Base-by-base conservation (phyloP, 1,140 invertebrate genomes). In the Anoplolepis gracilipes region DNA sequence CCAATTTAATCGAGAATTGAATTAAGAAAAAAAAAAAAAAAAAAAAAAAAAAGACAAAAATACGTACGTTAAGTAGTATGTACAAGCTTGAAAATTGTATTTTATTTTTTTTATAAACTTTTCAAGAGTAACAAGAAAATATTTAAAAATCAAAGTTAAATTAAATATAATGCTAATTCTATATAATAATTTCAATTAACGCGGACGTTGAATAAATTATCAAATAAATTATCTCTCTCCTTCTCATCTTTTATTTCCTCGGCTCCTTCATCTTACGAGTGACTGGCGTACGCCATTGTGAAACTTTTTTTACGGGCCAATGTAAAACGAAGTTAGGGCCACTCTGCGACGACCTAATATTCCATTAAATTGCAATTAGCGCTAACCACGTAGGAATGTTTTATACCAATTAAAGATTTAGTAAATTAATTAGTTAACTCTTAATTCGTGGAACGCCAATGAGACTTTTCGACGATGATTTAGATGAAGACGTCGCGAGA, bases 391-490 rank as follows among this genome's bases (percentile, higher is more conserved):
- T 53, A 69, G 88, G 88, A 82, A 59, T 33, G 67, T 57, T 82
- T 59, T 42, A 46, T 39, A 77, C 69, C 76, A 91, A 90, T 92
- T 88, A 92, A 72, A 57, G 59, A n/a, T 89, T 91, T 93, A 93
- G 92, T 93, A 90, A 93, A 93, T 92, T 91, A 93, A 78, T 65
- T 72, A 67, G 42, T 22, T 53, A 16, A 42, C 33, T 69, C 57
- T 65, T 84, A 91, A 88, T 85, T 85, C 88, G 73, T 61, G 22
- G 76, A 87, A 88, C 69, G 79, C 61, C 57, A 73, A 88, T 87
- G 75, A 78, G 87, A 88, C 62, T 88, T 90, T 90, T 88, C n/a
- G 84, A 36, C 62, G 72, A 78, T 93, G 92, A 94, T 94, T 93
- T 93, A 93, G 88, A 85, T 85, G 87, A 89, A 86, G 84, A 91